Percentiles rank a stretch among this genome's conserved stretches.
Evolutionary conservation across 1,140 invertebrate species (phyloP).

Genomic region (Drosophila arizonae): DNA sequence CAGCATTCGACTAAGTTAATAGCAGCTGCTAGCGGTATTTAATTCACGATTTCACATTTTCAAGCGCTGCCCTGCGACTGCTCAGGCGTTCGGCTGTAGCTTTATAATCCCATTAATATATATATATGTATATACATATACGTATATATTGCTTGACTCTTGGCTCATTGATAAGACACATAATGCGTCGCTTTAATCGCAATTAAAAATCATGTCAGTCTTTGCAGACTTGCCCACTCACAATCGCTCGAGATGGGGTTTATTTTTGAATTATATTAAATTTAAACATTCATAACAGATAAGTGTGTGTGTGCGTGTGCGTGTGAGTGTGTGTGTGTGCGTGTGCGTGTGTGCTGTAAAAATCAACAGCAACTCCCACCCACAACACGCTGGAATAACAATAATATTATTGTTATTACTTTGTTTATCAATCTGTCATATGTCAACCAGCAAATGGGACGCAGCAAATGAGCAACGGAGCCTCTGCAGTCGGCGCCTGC

Average conservation of each 20-base stretch:
- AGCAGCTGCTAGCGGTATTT: conserved; percentile 23
- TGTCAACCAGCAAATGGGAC: conserved; percentile 23
- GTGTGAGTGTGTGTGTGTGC: background rate
- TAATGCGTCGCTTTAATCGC: conserved; percentile 1
- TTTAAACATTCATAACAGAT: conserved; percentile 52
- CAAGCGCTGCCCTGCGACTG: conserved; percentile 61
- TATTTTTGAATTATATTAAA: conserved; percentile 54
- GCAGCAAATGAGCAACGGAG: conserved; percentile 14
- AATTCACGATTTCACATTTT: conserved; percentile 69
- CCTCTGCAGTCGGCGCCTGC: conserved; percentile 21
- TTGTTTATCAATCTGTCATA: conserved; percentile 39
- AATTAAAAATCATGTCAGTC: conserved; percentile 25
- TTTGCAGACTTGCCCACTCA: conserved; percentile 4
- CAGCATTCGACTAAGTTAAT: conserved; percentile 11
- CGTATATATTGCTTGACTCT: background rate
- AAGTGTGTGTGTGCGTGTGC: conserved; percentile 24
- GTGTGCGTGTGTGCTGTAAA: conserved; percentile 37
- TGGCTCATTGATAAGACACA: conserved; percentile 8
- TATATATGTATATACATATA: background rate
- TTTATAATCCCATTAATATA: conserved; percentile 4
- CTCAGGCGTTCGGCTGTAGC: background rate
- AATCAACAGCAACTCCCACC: conserved; percentile 53
- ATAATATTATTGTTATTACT: conserved; percentile 64
- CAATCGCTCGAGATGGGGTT: conserved; percentile 14
- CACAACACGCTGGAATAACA: conserved; percentile 52